Base-by-base conservation (phyloP, 2,797 vertebrate species). In the Pangasius macronema region DNA sequence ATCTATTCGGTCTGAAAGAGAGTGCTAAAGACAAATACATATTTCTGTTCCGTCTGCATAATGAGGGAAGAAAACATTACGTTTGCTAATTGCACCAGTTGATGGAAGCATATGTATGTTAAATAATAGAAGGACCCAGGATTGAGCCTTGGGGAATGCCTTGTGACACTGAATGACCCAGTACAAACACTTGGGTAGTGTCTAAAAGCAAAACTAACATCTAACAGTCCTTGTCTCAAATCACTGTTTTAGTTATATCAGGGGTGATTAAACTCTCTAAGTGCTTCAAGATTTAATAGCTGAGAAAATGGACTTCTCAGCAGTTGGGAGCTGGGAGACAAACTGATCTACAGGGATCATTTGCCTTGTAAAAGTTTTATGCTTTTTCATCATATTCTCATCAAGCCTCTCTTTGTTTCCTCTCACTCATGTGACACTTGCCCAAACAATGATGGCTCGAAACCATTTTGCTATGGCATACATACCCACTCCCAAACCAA, bases 341-440 rank as follows among this genome's bases (percentile, higher is more conserved):
- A n/a, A 61, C 33, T 27, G 55, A 3, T n/a, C 55, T 46, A n/a
- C 61, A 68, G 46, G 81, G 81, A 83, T 67, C 46, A 51, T 83
- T 83, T 83, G 61, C 81, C n/a, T 51, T 67, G 61, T 67, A 83
- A 67, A 83, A 76, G 75, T 79, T 85, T 93, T 94, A 93, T 94
- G 94, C 14, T 65, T 82, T 68, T 65, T 65, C 65, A 85, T 84
- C 79, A 87, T 75, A 36, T 86, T 91, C 59, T 81, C 84, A 84
- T 84, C 81, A 3, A 82, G 91, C 83, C 83, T 88, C 89, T 82
- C 90, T 90, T 89, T 87, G 33, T 87, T 90, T 84, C 81, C 30
- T 49, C 6, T 57, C 95, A 94, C 95, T 94, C 95, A 92, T 89
- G 92, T 93, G 94, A 93, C 94, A 94, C 95, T 94, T 94, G 95